Base-by-base conservation (phyloP, 2,888 invertebrate species). In the Pyrrhia umbra region DNA sequence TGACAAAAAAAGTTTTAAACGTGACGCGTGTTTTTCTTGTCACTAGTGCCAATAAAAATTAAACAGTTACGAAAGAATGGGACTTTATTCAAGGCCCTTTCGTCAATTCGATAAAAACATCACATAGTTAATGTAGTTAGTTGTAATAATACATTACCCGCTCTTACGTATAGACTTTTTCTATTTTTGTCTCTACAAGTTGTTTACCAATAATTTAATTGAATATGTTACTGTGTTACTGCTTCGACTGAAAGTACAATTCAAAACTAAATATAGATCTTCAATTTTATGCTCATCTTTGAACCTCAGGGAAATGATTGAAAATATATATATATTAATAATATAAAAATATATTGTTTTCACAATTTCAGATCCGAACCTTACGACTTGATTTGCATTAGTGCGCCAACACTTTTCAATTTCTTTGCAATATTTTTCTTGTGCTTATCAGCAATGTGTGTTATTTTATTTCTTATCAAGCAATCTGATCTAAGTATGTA, bases 301-400 rank as follows among this genome's bases (percentile, higher is more conserved):
- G 9, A 2, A 0, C 6, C 16, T 16, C 8, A n/a, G 13, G 18
- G 15, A 68, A 62, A 56, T 15, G 30, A 13, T 13, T n/a, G n/a
- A 34, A 34, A n/a, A 34, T 30, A 13, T 13, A 13, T 10, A 56
- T 13, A 20, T 8, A 8, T 10, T 56, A n/a, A 34, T n/a, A 34
- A 34, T 34, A 34, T 30, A 13, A 30, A 13, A 13, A 56, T 13
- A 20, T 8, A 8, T 10, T 56, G 23, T 20, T 55, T 18, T 6
- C n/a, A n/a, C 20, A 45, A 16, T 2, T 42, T n/a, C 16, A 2
- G 27, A 34, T 25, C 18, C 23, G 23, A 13, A 49, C 2, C 2
- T 34, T 34, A 34, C 9, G 27, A 37, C 23, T 0, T 27, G 9
- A 42, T 68, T 54, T 67, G 27, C 21, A 15, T 65, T 52, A 68